These are phyloP conservation scores for Anthoscopus minutus DNA, from an alignment of 2,113 vertebrate genomes.

Conservation along the genomic window DNA sequence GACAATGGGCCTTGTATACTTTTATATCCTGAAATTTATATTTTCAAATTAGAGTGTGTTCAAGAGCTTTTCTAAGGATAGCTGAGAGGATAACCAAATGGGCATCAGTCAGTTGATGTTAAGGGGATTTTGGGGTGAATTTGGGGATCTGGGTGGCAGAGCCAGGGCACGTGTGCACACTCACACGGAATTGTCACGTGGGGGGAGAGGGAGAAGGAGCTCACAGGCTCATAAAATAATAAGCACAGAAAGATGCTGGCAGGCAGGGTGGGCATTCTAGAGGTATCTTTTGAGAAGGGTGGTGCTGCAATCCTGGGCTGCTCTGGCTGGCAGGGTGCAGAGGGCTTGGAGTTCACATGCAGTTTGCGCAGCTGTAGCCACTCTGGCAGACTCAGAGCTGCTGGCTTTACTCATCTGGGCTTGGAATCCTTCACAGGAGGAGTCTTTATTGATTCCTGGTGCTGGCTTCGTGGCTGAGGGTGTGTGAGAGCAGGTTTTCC, in stretches of 20 bases:
- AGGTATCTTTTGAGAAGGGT: neutral
- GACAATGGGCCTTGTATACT: constrained; percentile 88
- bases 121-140: constrained; percentile 8
- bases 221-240: neutral
- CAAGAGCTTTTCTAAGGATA: constrained; percentile 75
- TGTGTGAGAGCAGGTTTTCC: neutral
- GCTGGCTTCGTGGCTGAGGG: neutral
- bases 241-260: neutral
- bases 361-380: neutral
- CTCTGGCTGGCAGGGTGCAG: neutral
- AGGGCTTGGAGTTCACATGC: neutral
- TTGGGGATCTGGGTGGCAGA: neutral
- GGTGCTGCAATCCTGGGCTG: rapidly evolving
- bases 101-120: constrained; percentile 63
- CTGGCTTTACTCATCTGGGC: neutral
- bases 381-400: neutral
- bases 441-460: neutral
- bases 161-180: rapidly evolving
- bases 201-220: neutral
- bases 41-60: constrained; percentile 73
- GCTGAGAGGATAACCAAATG: constrained; percentile 64
- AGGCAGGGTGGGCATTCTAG: neutral
- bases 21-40: constrained; percentile 86
- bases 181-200: rapidly evolving
- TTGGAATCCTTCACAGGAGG: neutral